Percentiles rank a stretch among this genome's conserved stretches.
phyloP scores from a whole-genome alignment of 2,113 vertebrate genomes.

The Prunella himalayana region DNA sequence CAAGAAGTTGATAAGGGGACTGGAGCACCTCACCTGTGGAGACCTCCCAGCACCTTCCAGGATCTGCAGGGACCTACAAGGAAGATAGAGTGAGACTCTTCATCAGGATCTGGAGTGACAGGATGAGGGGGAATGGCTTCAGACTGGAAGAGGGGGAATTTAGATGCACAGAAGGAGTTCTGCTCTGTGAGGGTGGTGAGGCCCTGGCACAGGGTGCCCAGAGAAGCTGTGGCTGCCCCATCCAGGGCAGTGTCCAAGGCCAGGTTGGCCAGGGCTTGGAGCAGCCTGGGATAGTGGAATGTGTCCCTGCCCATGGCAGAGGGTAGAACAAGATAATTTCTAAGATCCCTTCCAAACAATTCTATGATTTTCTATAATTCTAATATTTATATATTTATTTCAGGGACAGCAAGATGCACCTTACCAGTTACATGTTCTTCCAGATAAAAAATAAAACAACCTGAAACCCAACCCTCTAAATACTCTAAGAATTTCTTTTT shows the following conservation, averaged over 20 bases:
- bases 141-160: not conserved
- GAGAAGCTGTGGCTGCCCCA: not conserved
- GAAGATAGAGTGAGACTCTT: not conserved
- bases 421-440: not conserved
- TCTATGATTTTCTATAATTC: not conserved
- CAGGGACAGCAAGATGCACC: not conserved
- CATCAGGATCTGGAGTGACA: not conserved
- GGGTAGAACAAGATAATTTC: not conserved
- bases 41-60: not conserved
- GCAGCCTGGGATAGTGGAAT: not conserved
- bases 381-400: not conserved
- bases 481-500: not conserved
- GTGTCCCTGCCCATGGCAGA: not conserved
- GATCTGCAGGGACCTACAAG: not conserved
- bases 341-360: not conserved
- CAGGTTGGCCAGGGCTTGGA: not conserved
- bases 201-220: not conserved
- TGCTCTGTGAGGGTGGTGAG: not conserved
- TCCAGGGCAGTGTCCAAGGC: not conserved
- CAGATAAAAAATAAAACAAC: not conserved
- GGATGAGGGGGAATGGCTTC: not conserved
- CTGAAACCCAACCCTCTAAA: fast-evolving
- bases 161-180: not conserved
- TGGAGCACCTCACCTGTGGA: not conserved
- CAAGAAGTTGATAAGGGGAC: not conserved